Percentiles rank a stretch among this genome's conserved stretches.
Conservation (phyloP, 1,140 invertebrate genomes). For the Drosophila tropicalis region DNA sequence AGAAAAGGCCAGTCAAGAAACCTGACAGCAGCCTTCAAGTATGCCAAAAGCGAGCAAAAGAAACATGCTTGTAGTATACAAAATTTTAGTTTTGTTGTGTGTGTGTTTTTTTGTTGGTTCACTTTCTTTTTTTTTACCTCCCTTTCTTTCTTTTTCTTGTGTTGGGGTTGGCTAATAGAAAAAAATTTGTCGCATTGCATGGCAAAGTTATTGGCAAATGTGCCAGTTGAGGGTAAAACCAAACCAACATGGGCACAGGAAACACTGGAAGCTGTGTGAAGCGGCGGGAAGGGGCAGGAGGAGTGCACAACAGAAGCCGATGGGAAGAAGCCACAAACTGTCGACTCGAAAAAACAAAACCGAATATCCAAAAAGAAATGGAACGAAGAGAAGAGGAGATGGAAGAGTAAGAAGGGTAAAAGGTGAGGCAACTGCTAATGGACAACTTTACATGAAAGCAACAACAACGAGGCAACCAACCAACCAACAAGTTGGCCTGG, state of each 20-base stretch:
- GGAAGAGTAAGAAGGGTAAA: neutral
- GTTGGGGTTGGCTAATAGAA: constrained; percentile 34
- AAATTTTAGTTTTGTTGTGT: neutral
- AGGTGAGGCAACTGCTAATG: neutral
- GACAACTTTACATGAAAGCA: constrained; percentile 8
- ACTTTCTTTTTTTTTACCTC: too few species aligned
- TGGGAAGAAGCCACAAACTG: constrained; percentile 10
- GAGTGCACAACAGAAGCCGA: too few species aligned
- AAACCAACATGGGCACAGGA: constrained; percentile 2
- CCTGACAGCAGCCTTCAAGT: constrained; percentile 9
- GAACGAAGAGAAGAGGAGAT: neutral
- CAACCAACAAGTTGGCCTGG: constrained; percentile 24
- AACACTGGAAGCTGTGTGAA: neutral
- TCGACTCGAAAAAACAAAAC: neutral
- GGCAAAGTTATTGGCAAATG: constrained; percentile 49
- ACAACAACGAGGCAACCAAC: constrained; percentile 1
- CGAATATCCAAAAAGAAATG: neutral
- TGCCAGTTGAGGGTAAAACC: neutral
- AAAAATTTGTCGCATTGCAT: constrained; percentile 39
- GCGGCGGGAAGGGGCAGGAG: too few species aligned
- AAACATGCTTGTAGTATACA: neutral
- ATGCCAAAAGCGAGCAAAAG: constrained; percentile 1
- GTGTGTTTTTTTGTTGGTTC: too few species aligned
- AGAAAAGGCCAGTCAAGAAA: constrained; percentile 15
- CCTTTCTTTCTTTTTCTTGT: constrained; percentile 1